Conservation (phyloP, 2,113 vertebrate species). For the Coptodon bakossiorum region DNA sequence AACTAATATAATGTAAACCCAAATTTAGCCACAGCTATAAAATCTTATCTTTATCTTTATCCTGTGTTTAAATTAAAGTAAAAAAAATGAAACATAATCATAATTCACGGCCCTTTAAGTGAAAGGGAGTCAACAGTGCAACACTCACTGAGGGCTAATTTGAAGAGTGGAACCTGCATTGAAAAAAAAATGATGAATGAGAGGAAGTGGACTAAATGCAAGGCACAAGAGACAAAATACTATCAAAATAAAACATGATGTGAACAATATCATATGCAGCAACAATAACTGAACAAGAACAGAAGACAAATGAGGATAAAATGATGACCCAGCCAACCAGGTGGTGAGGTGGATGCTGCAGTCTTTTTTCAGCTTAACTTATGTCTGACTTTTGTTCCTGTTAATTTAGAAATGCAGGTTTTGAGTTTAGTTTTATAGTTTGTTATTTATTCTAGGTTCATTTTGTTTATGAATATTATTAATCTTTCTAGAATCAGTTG, state of each 20-base stretch:
- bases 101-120: neutral
- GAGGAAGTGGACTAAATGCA: neutral
- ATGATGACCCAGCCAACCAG: neutral
- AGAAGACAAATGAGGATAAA: neutral
- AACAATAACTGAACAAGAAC: neutral
- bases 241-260: neutral
- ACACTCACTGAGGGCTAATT: neutral
- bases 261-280: neutral
- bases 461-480: neutral
- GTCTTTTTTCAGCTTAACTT: neutral
- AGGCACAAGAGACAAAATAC: neutral
- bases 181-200: neutral
- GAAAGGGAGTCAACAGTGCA: neutral
- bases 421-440: rapidly evolving
- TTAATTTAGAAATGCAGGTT: neutral
- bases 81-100: neutral
- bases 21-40: rapidly evolving
- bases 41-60: neutral
- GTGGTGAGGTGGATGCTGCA: rapidly evolving
- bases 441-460: neutral
- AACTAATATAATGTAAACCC: neutral
- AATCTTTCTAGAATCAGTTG: neutral
- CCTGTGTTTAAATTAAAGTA: neutral
- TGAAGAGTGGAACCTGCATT: neutral
- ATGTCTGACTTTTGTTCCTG: neutral